phyloP scores from a whole-genome alignment of 2,888 invertebrate species.

The Sphecodes monilicornis region DNA sequence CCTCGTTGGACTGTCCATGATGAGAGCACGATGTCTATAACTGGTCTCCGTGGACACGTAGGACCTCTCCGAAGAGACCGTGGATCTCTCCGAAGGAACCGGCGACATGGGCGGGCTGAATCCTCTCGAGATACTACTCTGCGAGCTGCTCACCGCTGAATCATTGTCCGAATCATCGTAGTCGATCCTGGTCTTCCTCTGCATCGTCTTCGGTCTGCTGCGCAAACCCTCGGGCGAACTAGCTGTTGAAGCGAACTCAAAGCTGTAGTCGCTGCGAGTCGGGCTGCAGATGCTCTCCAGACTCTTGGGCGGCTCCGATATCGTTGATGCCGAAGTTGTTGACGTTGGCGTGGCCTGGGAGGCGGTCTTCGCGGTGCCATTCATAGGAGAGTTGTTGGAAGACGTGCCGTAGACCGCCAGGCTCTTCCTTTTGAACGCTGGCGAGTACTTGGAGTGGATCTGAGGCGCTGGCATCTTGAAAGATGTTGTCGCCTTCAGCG shows the following conservation, averaged over 20 bases:
- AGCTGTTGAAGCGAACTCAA: slow-evolving; percentile 84
- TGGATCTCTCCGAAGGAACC: slow-evolving; percentile 86
- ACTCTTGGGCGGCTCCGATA: slow-evolving; percentile 85
- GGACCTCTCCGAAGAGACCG: slow-evolving; percentile 83
- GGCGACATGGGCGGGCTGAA: slow-evolving; percentile 91
- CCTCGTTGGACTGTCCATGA: slow-evolving; percentile 81
- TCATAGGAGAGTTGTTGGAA: slow-evolving; percentile 54
- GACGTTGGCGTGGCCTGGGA: slow-evolving; percentile 26
- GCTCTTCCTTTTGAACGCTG: slow-evolving; percentile 92
- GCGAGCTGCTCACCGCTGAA: slow-evolving; percentile 94
- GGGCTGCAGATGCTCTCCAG: slow-evolving; percentile 87
- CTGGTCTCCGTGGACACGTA: slow-evolving; percentile 85
- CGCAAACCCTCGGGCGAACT: slow-evolving; percentile 78
- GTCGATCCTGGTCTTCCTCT: slow-evolving; percentile 80
- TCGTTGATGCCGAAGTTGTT: slow-evolving; percentile 36
- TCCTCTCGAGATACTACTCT: slow-evolving; percentile 91
- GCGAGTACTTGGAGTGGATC: slow-evolving; percentile 92
- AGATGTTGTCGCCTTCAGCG: slow-evolving; percentile 75
- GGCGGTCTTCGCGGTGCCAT: slow-evolving; percentile 49
- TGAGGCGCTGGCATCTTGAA: slow-evolving; percentile 83
- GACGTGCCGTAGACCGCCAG: slow-evolving; percentile 87
- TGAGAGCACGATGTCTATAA: slow-evolving; percentile 84
- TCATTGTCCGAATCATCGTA: slow-evolving; percentile 93
- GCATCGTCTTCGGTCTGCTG: slow-evolving; percentile 74
- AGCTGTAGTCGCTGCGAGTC: slow-evolving; percentile 86